Evolutionary conservation across 1,140 invertebrate species (phyloP), one percentile per base, ranked within the genome.

Genomic region (Drosophila kikkawai): DNA sequence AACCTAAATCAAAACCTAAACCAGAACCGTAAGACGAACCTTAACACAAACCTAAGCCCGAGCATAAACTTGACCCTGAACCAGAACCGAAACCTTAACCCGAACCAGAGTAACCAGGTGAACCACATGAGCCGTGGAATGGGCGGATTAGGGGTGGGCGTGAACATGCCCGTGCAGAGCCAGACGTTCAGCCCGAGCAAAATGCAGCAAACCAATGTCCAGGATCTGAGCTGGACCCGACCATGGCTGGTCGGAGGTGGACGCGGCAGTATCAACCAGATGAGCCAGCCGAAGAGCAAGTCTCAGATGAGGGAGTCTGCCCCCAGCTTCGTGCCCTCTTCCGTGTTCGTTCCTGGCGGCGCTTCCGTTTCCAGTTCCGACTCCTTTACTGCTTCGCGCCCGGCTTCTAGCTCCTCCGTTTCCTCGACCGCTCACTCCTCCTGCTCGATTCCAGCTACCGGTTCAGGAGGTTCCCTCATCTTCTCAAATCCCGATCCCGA

Each of bases 161-260:
- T 29, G 47, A 5, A 39, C 29, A 17, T 17, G n/a, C 67, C 47
- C 0, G 9, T 70, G 4, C 34, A 17, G 0, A 53, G 17, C 34
- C 34, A 39, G 12, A 53, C 34, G 15, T 15, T 26, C 1, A 39
- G 19, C 32, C 48, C 48, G 1, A 74, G n/a, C 7, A 34, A 42
- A 0, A 50, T 73, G 69, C 48, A 26, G 13, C 53, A 56, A 8
- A 11, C 34, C 3, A 55, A 61, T 12, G 11, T 13, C 13, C 36
- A 2, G 37, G 17, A 34, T 8, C 26, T n/a, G 32, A 8, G 8
- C 3, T 12, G n/a, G 15, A n/a, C 29, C 2, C 4, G n/a, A 22
- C 0, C 19, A 15, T 29, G 39, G 57, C 4, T 7, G 2, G 36
- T 12, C 32, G 19, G 29, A 4, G 36, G 12, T 11, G 45, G 34